Percentiles rank a stretch among this genome's conserved stretches.
These are phyloP conservation scores for Plemyria rubiginata DNA, from an alignment of 2,888 invertebrate genomes.

Conservation along the genomic window DNA sequence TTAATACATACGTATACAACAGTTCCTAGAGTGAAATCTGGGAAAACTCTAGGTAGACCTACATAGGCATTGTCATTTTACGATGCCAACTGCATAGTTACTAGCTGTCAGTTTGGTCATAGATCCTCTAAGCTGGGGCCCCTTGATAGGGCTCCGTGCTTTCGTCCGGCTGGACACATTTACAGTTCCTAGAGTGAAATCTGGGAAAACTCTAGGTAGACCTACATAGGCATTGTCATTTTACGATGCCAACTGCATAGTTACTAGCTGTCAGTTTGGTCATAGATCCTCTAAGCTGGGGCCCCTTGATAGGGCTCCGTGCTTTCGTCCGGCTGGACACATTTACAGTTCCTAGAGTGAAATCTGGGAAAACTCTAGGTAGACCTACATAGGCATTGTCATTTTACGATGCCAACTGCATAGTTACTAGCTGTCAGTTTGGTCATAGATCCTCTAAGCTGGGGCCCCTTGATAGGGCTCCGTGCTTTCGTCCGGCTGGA, in stretches of 20 bases:
- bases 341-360: no score
- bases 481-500: conserved; percentile 32
- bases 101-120: neutral
- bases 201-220: no score
- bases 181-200: no score
- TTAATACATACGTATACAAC: no score
- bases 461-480: conserved; percentile 61
- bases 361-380: no score
- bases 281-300: conserved; percentile 42
- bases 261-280: neutral
- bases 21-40: no score
- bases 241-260: neutral
- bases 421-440: neutral
- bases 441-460: conserved; percentile 32
- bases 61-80: no score
- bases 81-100: neutral
- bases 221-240: no score
- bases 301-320: conserved; percentile 57
- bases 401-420: neutral
- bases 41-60: no score
- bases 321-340: conserved; percentile 29
- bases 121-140: conserved; percentile 45
- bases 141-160: conserved; percentile 56
- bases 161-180: conserved; percentile 25
- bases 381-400: neutral